Percentiles rank a stretch among this genome's conserved stretches.
phyloP scores from a whole-genome alignment of 2,888 invertebrate genomes.

The Operophtera brumata region DNA sequence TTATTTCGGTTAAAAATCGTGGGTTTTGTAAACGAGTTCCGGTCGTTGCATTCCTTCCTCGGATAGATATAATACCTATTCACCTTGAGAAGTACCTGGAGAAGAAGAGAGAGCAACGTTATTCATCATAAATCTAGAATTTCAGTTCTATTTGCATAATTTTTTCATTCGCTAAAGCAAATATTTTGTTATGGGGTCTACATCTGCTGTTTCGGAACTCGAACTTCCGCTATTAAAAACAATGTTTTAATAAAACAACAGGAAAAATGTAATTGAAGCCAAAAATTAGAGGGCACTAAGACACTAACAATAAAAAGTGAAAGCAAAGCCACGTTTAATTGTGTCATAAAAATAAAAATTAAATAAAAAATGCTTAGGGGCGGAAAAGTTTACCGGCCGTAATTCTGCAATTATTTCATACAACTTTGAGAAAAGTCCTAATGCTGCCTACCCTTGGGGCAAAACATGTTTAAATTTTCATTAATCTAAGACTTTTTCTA shows the following conservation, averaged over 20 bases:
- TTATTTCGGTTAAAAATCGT: conserved; percentile 76
- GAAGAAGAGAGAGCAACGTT: conserved; percentile 75
- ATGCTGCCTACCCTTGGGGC: conserved; percentile 65
- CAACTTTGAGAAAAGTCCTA: conserved; percentile 51
- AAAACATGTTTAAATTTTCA: conserved; percentile 24
- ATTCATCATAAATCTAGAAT: conserved; percentile 41
- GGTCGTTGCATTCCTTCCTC: conserved; percentile 71
- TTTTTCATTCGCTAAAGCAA: conserved; percentile 9
- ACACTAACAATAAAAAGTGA: conserved; percentile 79
- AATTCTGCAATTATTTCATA: conserved; percentile 73
- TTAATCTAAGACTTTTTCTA: not conserved
- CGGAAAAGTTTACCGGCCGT: conserved; percentile 72
- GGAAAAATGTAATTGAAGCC: conserved; percentile 73
- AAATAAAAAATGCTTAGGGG: conserved; percentile 77
- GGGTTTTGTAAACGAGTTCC: conserved; percentile 75
- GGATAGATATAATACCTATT: conserved; percentile 77
- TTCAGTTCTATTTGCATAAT: conserved; percentile 16
- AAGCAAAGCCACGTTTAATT: conserved; percentile 79
- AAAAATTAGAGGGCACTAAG: conserved; percentile 78
- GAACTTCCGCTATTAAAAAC: conserved; percentile 64
- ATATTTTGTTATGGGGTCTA: conserved; percentile 22
- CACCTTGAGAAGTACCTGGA: conserved; percentile 80
- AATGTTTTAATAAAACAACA: conserved; percentile 72
- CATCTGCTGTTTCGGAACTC: conserved; percentile 31
- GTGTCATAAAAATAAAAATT: conserved; percentile 80